These are phyloP conservation scores for Encarsia formosa DNA, from an alignment of 2,888 invertebrate species.

Conservation along the genomic window DNA sequence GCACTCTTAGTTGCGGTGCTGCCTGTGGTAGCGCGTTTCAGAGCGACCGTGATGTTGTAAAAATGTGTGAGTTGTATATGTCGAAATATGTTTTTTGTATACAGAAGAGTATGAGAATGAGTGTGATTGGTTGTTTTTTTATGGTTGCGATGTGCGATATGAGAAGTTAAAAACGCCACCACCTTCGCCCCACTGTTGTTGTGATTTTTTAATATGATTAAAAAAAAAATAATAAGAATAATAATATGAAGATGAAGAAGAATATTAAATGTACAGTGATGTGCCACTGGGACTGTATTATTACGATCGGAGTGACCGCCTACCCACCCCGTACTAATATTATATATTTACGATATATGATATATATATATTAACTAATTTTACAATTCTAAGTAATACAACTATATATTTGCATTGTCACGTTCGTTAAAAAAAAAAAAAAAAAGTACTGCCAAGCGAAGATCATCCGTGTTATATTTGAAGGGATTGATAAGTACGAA, in stretches of 20 bases:
- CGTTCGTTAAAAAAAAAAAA: slow-evolving; percentile 40
- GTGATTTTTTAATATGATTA: slow-evolving; percentile 40
- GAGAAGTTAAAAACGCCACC: slow-evolving; percentile 37
- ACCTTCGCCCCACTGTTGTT: slow-evolving; percentile 49
- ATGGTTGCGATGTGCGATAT: neutral
- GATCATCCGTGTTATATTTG: slow-evolving; percentile 41
- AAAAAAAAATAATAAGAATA: slow-evolving; percentile 10
- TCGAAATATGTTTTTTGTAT: slow-evolving; percentile 1
- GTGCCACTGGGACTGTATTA: slow-evolving; percentile 49
- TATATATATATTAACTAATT: slow-evolving; percentile 21
- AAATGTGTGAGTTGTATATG: too few species aligned
- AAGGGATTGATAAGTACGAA: slow-evolving; percentile 40
- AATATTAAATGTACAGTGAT: slow-evolving; percentile 44
- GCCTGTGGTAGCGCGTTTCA: neutral
- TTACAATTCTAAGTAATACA: slow-evolving; percentile 40
- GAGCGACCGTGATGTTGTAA: neutral
- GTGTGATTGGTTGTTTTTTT: neutral
- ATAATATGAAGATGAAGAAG: neutral
- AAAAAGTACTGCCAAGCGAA: slow-evolving; percentile 46
- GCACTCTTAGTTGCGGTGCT: neutral
- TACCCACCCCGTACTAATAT: slow-evolving; percentile 45
- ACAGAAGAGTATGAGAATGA: slow-evolving; percentile 13
- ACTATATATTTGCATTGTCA: slow-evolving; percentile 45
- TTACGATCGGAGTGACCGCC: slow-evolving; percentile 48
- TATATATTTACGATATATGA: slow-evolving; percentile 29